Percentiles rank a stretch among this genome's conserved stretches.
These are phyloP conservation scores for Orthonevra nobilis DNA, from an alignment of 2,888 invertebrate genomes.

Conservation along the genomic window DNA sequence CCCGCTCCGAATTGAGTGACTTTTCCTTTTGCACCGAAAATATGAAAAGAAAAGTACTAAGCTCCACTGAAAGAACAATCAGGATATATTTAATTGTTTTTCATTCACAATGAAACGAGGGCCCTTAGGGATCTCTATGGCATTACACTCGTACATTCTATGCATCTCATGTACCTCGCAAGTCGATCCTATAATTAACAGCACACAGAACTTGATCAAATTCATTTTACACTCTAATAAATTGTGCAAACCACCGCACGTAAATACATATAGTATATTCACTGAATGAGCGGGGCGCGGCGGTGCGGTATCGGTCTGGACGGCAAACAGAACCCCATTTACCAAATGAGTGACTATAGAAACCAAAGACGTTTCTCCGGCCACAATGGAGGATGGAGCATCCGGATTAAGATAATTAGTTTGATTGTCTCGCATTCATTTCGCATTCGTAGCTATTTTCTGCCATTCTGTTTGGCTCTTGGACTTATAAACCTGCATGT, in stretches of 20 bases:
- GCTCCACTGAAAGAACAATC: no score
- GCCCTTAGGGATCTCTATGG: neutral
- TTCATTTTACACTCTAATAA: constrained; percentile 28
- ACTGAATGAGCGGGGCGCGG: no score
- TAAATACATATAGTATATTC: neutral
- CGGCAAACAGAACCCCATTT: neutral
- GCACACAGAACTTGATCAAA: constrained; percentile 17
- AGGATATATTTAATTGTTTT: no score
- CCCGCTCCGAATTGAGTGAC: no score
- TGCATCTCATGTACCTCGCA: no score
- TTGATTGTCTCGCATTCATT: constrained; percentile 28
- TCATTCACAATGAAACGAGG: no score
- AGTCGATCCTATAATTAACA: constrained; percentile 3
- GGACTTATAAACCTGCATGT: constrained; percentile 5
- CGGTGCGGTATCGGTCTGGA: neutral
- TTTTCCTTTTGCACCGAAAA: no score
- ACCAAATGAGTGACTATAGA: constrained; percentile 9
- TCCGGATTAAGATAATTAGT: constrained; percentile 61
- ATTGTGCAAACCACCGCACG: constrained; percentile 14
- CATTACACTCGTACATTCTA: no score
- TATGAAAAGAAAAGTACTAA: no score
- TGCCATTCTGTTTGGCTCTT: constrained; percentile 1
- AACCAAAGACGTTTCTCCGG: neutral
- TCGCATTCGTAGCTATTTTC: constrained; percentile 15
- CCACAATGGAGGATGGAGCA: constrained; percentile 28